Conservation (phyloP, 1,140 invertebrate species). For the Drosophila hydei region DNA sequence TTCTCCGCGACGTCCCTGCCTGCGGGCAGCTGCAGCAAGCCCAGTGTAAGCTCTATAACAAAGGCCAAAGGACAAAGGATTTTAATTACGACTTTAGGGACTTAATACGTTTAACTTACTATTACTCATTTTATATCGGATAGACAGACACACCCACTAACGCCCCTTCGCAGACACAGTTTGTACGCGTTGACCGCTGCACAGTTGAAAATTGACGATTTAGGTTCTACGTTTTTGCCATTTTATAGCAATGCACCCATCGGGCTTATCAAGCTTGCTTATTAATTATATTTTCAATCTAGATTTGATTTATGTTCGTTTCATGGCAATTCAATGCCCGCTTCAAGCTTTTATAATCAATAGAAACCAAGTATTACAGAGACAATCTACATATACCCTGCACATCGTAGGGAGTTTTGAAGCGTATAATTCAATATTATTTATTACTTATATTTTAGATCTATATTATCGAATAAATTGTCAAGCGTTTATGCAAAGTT, state of each 20-base stretch:
- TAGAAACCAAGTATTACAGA: background rate
- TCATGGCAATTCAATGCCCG: background rate
- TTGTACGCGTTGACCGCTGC: background rate
- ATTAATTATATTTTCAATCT: conserved; percentile 1
- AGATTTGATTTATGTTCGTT: conserved; percentile 2
- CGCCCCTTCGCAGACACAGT: background rate
- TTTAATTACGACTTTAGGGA: conserved; percentile 8
- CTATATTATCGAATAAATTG: too few species aligned
- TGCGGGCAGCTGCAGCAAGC: conserved; percentile 92
- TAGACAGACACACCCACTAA: background rate
- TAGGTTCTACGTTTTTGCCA: background rate
- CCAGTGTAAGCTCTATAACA: conserved; percentile 85
- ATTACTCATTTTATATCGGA: conserved; percentile 27
- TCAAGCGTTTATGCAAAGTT: too few species aligned
- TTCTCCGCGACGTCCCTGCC: conserved; percentile 90
- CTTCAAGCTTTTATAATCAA: background rate
- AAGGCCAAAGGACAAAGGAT: background rate
- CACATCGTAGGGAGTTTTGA: background rate
- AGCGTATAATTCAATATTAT: too few species aligned
- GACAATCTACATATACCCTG: background rate
- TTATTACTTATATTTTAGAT: too few species aligned
- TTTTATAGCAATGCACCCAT: conserved; percentile 43
- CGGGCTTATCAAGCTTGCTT: conserved; percentile 21
- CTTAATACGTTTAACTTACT: conserved; percentile 30
- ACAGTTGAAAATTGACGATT: conserved; percentile 22